These are phyloP conservation scores for Odontomyia ornata DNA, from an alignment of 2,888 invertebrate species.

Conservation along the genomic window DNA sequence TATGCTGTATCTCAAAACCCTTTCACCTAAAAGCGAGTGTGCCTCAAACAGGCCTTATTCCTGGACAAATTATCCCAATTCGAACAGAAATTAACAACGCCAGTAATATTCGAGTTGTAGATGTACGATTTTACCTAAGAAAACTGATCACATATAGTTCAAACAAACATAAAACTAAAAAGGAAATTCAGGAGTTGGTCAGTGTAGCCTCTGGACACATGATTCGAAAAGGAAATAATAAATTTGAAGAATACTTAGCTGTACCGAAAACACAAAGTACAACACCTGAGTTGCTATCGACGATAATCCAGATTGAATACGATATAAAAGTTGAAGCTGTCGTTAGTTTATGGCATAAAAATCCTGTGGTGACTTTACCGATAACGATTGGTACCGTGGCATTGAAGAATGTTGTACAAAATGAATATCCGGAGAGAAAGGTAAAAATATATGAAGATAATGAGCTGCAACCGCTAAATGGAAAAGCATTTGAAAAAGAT, in stretches of 20 bases:
- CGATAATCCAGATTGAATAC: slow-evolving; percentile 45
- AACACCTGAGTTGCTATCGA: slow-evolving; percentile 50
- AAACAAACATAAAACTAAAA: slow-evolving; percentile 56
- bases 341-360: slow-evolving; percentile 58
- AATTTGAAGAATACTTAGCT: slow-evolving; percentile 57
- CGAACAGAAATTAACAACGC: slow-evolving; percentile 66
- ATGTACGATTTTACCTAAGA: slow-evolving; percentile 62
- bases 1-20: slow-evolving; percentile 53
- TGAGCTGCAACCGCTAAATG: slow-evolving; percentile 26
- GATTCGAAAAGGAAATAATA: slow-evolving; percentile 50
- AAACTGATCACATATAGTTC: slow-evolving; percentile 61
- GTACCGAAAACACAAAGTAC: slow-evolving; percentile 63
- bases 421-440: background rate
- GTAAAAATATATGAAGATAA: background rate
- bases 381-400: slow-evolving; percentile 63
- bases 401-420: slow-evolving; percentile 49
- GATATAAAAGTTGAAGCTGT: slow-evolving; percentile 47
- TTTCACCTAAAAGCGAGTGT: slow-evolving; percentile 59
- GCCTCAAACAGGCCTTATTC: slow-evolving; percentile 43
- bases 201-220: slow-evolving; percentile 49
- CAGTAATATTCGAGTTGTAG: slow-evolving; percentile 64
- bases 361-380: slow-evolving; percentile 58
- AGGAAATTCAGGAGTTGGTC: slow-evolving; percentile 56
- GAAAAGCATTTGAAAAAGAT: slow-evolving; percentile 1
- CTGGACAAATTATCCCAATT: slow-evolving; percentile 43